These are phyloP conservation scores for Perdita meconis DNA, from an alignment of 2,888 invertebrate species.

Conservation along the genomic window DNA sequence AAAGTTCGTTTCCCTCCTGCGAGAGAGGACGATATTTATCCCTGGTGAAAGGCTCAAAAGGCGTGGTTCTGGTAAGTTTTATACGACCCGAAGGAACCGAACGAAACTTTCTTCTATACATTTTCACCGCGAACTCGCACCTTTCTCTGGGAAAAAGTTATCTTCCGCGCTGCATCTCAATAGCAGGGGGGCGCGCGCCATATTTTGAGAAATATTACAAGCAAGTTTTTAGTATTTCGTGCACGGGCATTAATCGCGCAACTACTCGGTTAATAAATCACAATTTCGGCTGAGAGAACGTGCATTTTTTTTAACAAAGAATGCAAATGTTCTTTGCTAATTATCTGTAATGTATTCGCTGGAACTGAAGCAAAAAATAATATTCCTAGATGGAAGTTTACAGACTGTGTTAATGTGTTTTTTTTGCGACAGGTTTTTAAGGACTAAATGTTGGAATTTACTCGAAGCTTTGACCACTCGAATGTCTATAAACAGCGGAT, in stretches of 20 bases:
- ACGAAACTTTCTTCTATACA: constrained; percentile 72
- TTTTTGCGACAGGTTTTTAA: no score
- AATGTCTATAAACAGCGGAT: constrained; percentile 34
- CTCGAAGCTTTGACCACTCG: constrained; percentile 54
- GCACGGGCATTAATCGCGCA: no score
- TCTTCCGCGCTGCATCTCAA: constrained; percentile 60
- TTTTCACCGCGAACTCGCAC: constrained; percentile 66
- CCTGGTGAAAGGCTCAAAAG: constrained; percentile 65
- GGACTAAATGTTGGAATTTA: no score
- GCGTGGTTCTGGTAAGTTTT: constrained; percentile 71
- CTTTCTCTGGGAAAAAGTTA: constrained; percentile 58
- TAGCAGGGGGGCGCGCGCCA: constrained; percentile 40
- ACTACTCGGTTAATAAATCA: not conserved
- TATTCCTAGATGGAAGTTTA: no score
- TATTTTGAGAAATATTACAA: constrained; percentile 54
- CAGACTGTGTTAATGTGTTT: no score
- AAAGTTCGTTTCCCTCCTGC: constrained; percentile 58
- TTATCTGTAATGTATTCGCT: no score
- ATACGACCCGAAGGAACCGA: constrained; percentile 69
- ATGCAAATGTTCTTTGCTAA: no score
- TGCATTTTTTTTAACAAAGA: no score
- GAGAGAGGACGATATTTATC: constrained; percentile 65
- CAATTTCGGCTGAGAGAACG: not conserved
- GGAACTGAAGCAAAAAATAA: no score
- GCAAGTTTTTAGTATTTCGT: constrained; percentile 18